Base-by-base conservation (phyloP, 2,888 invertebrate genomes). In the Chymomyza procnemis region DNA sequence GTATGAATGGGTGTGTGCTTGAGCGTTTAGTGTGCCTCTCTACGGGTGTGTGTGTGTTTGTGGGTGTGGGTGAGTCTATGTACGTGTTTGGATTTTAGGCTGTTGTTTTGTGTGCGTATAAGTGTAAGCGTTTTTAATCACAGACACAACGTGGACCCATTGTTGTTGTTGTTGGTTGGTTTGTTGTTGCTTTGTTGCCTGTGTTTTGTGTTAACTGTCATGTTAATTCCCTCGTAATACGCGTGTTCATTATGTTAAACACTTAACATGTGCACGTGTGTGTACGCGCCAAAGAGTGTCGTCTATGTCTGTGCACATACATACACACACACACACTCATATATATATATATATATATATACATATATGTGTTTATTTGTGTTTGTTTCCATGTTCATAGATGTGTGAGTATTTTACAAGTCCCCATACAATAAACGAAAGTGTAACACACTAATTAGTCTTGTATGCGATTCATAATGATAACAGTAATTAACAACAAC, bases 201-300 rank as follows among this genome's bases (percentile, higher is more conserved):
- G 62, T 66, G 74, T 67, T 63, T 56, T 48, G 48, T 78, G 82
- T 84, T 85, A 76, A 82, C 76, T 85, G 87, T 74, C 85, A 80
- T 87, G 85, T 87, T 87, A 80, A 85, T 80, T 73, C 77, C 70
- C 70, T 71, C 68, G 77, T 82, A 85, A 80, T 82, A 78, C 85
- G 75, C 85, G 69, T 84, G 75, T 87, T 85, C 85, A 84, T 87
- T 85, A 85, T 87, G 83, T 80, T 82, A 85, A 84, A 87, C 82
- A 86, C 87, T 86, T 86, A 69, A 67, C 73, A 67, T 64, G 60
- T 26, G 50, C 57, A 60, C 56, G 62, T 34, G 66, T 63, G 16
- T 19, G 54, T 69, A 47, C 47, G 47, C 34, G 64, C 41, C 34
- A 41, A 26, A 47, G 50, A 46, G 18, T 56, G 64, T 59, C 52